Conservation (phyloP, 2,797 vertebrate genomes). For the Eutrigla gurnardus region DNA sequence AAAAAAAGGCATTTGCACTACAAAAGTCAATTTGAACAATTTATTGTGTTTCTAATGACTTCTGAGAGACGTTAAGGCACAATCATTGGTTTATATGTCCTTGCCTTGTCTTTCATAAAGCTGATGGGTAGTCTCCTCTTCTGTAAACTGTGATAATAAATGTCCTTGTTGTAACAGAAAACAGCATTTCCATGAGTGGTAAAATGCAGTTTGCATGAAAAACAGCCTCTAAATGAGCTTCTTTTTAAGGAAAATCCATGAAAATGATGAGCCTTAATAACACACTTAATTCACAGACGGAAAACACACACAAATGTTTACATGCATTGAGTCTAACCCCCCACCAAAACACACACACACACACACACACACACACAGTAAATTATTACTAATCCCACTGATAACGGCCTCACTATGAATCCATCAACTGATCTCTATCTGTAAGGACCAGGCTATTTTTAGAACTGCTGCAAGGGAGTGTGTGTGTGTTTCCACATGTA, state of each 20-base stretch:
- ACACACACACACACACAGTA: constrained; percentile 9
- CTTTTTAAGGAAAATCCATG: not conserved
- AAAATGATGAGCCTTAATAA: constrained; percentile 32
- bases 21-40: not conserved
- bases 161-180: not conserved
- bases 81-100: not conserved
- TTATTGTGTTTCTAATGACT: not conserved
- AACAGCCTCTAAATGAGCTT: not conserved
- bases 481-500: constrained; percentile 52
- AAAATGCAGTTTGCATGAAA: not conserved
- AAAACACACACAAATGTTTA: not conserved
- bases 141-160: not conserved
- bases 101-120: constrained; percentile 3
- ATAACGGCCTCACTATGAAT: constrained; percentile 53
- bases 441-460: constrained; percentile 60
- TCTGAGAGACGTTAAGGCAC: not conserved
- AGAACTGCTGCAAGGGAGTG: constrained; percentile 50
- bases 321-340: not conserved
- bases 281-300: constrained; percentile 21
- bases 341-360: not conserved
- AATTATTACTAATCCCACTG: constrained; percentile 64
- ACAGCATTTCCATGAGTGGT: not conserved
- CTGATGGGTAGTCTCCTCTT: not conserved
- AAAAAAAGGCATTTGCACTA: not conserved
- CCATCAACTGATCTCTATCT: constrained; percentile 71